Base-by-base conservation (phyloP, 2,797 vertebrate genomes). In the Coilia nasus region DNA sequence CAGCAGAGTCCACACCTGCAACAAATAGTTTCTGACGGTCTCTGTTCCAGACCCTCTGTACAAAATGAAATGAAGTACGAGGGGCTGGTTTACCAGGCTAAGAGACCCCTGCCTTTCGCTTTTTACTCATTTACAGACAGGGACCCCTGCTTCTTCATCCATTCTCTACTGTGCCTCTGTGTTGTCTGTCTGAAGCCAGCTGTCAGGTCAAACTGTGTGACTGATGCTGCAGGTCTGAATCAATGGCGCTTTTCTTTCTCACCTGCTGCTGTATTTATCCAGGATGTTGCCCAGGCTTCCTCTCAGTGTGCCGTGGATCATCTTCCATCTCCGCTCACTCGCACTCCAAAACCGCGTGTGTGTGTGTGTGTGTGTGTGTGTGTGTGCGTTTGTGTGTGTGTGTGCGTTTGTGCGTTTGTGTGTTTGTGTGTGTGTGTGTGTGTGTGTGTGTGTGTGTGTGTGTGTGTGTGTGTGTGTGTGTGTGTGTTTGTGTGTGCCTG, bases 121-220 rank as follows among this genome's bases (percentile, higher is more conserved):
- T 81, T 85, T 90, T 78, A 64, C 35, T 41, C 35, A 5, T 41
- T 5, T 41, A 41, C 35, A 41, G 35, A 41, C 35, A 41, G 35
- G 35, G 35, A 71, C 64, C 28, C 56, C 31, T 78, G 60, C 81
- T 25, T 84, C 81, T 62, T 25, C 21, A 62, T 82, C 81, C 82
- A n/a, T 83, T 86, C 88, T 90, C 89, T 59, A 47, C 75, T 86
- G 60, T 57, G 83, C 87, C 78, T 89, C 82, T 35, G 81, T 21
- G 11, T 80, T 86, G 75, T 84, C 83, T 78, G 71, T 44, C 28
- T 75, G 67, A 75, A 41, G 23, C 28, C 71, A 3, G 71, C 44
- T 78, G 71, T 7, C 35, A 7, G 71, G 31, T 44, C 71, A 78
- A 78, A 78, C 71, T 78, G 71, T 78, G 71, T 41, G 71, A 44